Conservation (phyloP, 1,140 invertebrate genomes). For the Drosophila tropicalis region DNA sequence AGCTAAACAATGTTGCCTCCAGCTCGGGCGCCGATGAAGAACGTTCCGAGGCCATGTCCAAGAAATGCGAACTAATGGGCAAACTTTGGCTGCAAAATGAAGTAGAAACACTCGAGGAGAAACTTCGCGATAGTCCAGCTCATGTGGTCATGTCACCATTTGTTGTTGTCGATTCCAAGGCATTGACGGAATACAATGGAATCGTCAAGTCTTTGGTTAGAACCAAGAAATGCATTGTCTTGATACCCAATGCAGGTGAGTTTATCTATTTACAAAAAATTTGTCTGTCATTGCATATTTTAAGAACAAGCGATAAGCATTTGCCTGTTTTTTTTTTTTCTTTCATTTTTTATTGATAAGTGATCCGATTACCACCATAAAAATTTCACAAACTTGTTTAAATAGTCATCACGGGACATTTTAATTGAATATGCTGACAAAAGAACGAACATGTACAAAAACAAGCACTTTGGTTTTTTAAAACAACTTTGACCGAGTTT, state of each 20-base stretch:
- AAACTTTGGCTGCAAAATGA: slow-evolving; percentile 90
- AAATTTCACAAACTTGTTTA: no score
- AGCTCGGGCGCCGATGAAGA: slow-evolving; percentile 80
- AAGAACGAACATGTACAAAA: no score
- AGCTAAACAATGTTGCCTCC: slow-evolving; percentile 67
- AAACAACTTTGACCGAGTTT: no score
- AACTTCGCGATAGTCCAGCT: slow-evolving; percentile 68
- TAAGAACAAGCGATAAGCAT: no score
- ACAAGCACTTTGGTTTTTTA: no score
- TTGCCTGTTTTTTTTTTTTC: no score
- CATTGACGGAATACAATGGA: slow-evolving; percentile 88
- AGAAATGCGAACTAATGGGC: slow-evolving; percentile 86
- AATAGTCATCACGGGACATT: no score
- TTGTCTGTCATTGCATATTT: no score
- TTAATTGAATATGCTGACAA: no score
- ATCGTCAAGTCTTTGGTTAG: slow-evolving; percentile 91
- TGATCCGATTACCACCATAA: no score
- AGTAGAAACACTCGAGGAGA: slow-evolving; percentile 87
- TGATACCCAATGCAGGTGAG: slow-evolving; percentile 91
- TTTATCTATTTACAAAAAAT: slow-evolving; percentile 23
- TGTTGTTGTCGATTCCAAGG: slow-evolving; percentile 89
- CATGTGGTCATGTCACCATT: slow-evolving; percentile 87
- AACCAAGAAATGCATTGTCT: slow-evolving; percentile 90
- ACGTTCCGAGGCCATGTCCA: slow-evolving; percentile 84
- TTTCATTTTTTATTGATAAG: no score